A percentile compares a stretch with the other conserved stretches of the same genome.
Conservation (phyloP, 2,113 vertebrate species). For the human region GRCh38 chr16:55525501-55526000, state of each 20-base stretch:
- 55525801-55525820: not conserved
- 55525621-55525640: constrained; percentile 89
- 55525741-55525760: not conserved
- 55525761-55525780: too few species aligned
- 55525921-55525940: not conserved
- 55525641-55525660: constrained; percentile 91
- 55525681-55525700: not conserved
- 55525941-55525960: not conserved
- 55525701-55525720: not conserved
- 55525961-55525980: not conserved
- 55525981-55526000: not conserved
- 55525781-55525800: too few species aligned
- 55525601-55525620: constrained; percentile 84
- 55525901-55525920: not conserved
- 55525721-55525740: not conserved
- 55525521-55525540: constrained; percentile 92
- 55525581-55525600: constrained; percentile 87
- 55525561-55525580: constrained; percentile 90
- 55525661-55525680: not conserved
- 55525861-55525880: not conserved
- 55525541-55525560: constrained; percentile 85
- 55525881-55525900: not conserved
- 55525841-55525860: not conserved
- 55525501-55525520: constrained; percentile 86
- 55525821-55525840: constrained; percentile 14